Base-by-base conservation (phyloP, 2,113 vertebrate species). In the Acinonyx jubatus region DNA sequence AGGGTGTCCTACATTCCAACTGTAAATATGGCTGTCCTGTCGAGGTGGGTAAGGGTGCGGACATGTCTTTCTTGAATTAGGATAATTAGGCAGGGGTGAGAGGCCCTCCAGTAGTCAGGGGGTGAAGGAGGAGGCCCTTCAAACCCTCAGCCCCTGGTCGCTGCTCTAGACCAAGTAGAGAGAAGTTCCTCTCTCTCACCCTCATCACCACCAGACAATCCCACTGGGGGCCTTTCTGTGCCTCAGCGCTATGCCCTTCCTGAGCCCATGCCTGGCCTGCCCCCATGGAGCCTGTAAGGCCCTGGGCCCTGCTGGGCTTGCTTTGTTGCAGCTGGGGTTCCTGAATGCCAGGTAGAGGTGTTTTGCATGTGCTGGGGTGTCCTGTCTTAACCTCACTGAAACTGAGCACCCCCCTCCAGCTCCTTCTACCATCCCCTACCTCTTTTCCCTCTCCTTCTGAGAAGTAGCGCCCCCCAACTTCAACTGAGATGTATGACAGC, bases 101-200 rank as follows among this genome's bases (percentile, higher is more conserved):
- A 92, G 38, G 33, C 74, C 33, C 73, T 71, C 25, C 50, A 63
- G 1, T 14, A 45, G 10, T 38, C 36, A 33, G 11, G 5, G 8
- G 13, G 16, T 10, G 3, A 38, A 41, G 33, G 71, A 92, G 33
- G 86, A 79, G 65, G 33, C 10, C 15, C 48, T 82, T 95, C 71
- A 27, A 66, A 41, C n/a, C 45, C 66, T 94, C 36, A 96, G 76
- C 1, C 63, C 57, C 25, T 6, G 5, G 25, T 55, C 29, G 7
- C 71, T 91, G n/a, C 65, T 97, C 55, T 88, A 79, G 33, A 71
- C 25, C 45, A 45, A 79, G 33, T n/a, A 93, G 80, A 94, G 15
- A 93, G 52, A 86, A n/a, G 1, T n/a, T 73, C 27, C 41, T n/a
- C 23, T 82, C 50, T 78, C 29, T 68, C 7, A n/a, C 33, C 18